Conservation (phyloP, 2,888 invertebrate genomes). For the Chalcis sispes region DNA sequence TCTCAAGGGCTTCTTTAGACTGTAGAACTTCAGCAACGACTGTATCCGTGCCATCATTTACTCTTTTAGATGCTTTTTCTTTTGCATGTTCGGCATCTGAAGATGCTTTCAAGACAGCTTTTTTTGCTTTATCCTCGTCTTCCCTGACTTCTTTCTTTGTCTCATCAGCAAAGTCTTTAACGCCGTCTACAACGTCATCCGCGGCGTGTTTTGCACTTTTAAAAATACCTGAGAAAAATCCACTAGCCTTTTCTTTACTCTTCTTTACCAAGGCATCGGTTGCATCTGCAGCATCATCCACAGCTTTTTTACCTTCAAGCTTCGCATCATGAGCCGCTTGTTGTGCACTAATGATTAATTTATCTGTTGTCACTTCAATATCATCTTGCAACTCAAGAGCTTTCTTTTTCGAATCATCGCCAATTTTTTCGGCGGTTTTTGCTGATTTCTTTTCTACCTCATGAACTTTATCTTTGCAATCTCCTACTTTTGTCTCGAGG, state of each 20-base stretch:
- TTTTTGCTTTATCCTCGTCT: conserved; percentile 60
- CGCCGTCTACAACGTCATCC: conserved; percentile 56
- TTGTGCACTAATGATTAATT: conserved; percentile 65
- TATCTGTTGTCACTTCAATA: too few relatives aligned
- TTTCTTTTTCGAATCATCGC: too few relatives aligned
- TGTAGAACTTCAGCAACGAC: conserved; percentile 54
- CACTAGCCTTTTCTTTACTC: conserved; percentile 58
- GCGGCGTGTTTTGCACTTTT: conserved; percentile 58
- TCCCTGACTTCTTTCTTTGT: conserved; percentile 61
- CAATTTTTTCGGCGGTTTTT: too few relatives aligned
- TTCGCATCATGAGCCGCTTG: conserved; percentile 61
- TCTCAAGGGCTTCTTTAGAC: too few relatives aligned
- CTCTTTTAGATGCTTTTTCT: conserved; percentile 29
- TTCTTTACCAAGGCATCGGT: conserved; percentile 19
- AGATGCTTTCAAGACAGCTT: conserved; percentile 40
- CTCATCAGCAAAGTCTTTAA: conserved; percentile 70
- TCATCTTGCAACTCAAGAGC: too few relatives aligned
- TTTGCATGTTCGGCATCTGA: not conserved
- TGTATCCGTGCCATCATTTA: conserved; percentile 35
- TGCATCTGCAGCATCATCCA: conserved; percentile 48
- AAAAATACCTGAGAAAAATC: conserved; percentile 62
- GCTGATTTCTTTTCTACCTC: too few relatives aligned
- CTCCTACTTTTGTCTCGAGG: too few relatives aligned
- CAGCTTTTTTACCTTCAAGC: conserved; percentile 54
- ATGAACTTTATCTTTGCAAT: too few relatives aligned